Base-by-base conservation (phyloP, 2,888 invertebrate genomes). In the Selenia dentaria region DNA sequence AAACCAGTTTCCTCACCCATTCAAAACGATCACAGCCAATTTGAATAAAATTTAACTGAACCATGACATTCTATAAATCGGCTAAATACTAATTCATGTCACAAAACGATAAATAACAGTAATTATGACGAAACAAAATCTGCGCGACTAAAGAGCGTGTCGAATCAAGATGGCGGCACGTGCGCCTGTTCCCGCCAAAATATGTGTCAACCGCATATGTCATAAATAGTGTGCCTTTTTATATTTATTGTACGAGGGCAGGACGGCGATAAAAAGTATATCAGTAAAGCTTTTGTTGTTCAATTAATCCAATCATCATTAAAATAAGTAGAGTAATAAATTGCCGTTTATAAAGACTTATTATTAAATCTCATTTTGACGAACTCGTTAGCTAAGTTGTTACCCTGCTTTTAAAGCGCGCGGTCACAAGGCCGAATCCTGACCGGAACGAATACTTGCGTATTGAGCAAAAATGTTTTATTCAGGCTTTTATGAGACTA, bases 81-180 rank as follows among this genome's bases (percentile, higher is more conserved):
- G 54, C 44, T 54, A 61, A 61, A 61, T 57, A 56, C 47, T 56
- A 42, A 48, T 47, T 41, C 59, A 63, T 67, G 70, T 70, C 27
- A 76, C 70, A 72, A 70, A 74, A 65, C 61, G 62, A 72, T 72
- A 71, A 68, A 67, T 69, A 67, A 69, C 63, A 54, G 60, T 58
- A 58, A 74, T 72, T 73, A 75, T 70, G 67, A 73, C 77, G 71
- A 72, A 67, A 64, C 64, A 65, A 67, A 80, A 75, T 74, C 76
- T 62, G 61, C 72, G 68, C 70, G 51, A 56, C 80, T 51, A 77
- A 83, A 59, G 51, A 54, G 70, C 75, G 78, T 42, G 57, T 47
- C 79, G 56, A 80, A 85, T 78, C 14, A 70, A 83, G 83, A 82
- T 79, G 78, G 82, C 81, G 73, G 41, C 80, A 78, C 83, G 84